A percentile compares a stretch with the other conserved stretches of the same genome.
Conservation (phyloP, 2,113 vertebrate species). For the Gavia stellata region DNA sequence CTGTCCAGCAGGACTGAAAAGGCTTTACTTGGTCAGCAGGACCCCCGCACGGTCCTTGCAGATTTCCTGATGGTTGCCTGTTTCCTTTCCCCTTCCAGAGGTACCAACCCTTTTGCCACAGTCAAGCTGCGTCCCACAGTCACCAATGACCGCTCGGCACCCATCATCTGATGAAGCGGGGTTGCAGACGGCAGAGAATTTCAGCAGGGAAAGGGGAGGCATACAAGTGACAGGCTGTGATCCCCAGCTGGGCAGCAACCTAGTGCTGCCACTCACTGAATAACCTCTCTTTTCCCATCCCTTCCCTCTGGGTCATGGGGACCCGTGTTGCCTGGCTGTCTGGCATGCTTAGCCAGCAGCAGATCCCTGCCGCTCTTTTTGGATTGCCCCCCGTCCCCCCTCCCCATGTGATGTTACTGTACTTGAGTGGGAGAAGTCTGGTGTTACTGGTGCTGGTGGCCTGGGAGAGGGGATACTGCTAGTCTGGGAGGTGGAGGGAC, state of each 20-base stretch:
- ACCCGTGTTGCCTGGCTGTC: not conserved
- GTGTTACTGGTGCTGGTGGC: not conserved
- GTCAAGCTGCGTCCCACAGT: constrained; percentile 83
- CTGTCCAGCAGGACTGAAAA: not conserved
- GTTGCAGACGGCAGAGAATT: accelerated
- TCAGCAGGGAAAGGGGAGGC: not conserved
- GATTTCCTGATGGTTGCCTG: not conserved
- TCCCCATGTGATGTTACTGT: not conserved
- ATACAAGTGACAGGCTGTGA: not conserved
- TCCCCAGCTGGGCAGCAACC: not conserved
- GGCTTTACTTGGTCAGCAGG: not conserved
- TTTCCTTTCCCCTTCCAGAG: constrained; percentile 67
- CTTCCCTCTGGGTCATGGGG: not conserved
- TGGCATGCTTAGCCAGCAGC: not conserved
- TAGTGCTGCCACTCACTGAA: not conserved
- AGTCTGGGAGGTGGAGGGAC: not conserved
- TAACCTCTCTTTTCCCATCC: not conserved
- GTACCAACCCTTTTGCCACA: constrained; percentile 86
- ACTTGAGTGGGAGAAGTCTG: not conserved
- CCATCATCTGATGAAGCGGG: constrained; percentile 37
- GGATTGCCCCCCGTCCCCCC: not conserved
- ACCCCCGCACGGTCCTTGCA: not conserved
- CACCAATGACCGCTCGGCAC: constrained; percentile 81
- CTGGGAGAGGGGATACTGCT: not conserved
- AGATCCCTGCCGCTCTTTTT: not conserved